Conservation (phyloP, 1,140 invertebrate species). For the Drosophila melanica region DNA sequence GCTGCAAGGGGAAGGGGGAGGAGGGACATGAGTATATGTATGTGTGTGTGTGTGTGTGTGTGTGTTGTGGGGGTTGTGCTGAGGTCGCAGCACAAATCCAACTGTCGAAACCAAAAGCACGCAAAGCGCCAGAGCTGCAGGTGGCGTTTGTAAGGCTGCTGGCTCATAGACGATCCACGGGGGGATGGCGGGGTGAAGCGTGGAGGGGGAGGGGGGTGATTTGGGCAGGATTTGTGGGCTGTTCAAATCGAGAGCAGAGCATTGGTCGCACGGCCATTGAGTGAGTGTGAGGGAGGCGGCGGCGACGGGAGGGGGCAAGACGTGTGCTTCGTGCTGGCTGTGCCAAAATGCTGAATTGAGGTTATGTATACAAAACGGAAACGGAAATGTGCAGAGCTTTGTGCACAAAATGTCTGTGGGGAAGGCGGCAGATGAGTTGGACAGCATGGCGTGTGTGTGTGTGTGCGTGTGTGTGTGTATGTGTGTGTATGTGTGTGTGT, state of each 20-base stretch:
- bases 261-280: slow-evolving; percentile 2
- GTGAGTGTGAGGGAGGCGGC: neutral
- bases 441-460: slow-evolving; percentile 3
- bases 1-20: slow-evolving; percentile 47
- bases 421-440: slow-evolving; percentile 14
- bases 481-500: neutral
- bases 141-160: slow-evolving; percentile 63
- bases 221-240: neutral
- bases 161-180: slow-evolving; percentile 1
- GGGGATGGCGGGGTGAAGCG: no score
- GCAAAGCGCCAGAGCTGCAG: slow-evolving; percentile 71
- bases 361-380: slow-evolving; percentile 81
- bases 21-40: no score
- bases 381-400: slow-evolving; percentile 79
- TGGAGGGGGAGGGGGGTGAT: neutral
- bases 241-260: slow-evolving; percentile 34
- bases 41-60: slow-evolving; percentile 6
- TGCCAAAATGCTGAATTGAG: slow-evolving; percentile 78
- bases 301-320: slow-evolving; percentile 13
- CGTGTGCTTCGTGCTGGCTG: slow-evolving; percentile 45
- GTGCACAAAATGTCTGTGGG: slow-evolving; percentile 70
- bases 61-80: slow-evolving; percentile 58
- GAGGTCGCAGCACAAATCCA: slow-evolving; percentile 76
- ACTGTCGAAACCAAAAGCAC: slow-evolving; percentile 81
- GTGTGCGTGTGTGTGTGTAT: neutral